Conservation (phyloP, 2,113 vertebrate genomes). For the Hydrochoerus hydrochaeris region DNA sequence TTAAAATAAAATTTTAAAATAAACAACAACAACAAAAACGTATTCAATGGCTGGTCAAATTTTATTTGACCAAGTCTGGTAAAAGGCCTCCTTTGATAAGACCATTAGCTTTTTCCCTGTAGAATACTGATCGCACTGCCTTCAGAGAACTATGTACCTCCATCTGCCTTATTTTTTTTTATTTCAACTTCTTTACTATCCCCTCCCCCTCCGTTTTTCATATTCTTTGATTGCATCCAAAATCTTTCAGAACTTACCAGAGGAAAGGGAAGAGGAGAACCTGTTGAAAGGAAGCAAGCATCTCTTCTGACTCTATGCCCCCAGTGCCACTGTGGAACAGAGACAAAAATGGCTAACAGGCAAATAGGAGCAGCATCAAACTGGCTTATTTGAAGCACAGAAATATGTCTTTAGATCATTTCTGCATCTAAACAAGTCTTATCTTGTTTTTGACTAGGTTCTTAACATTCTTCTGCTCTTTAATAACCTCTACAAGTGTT, state of each 20-base stretch:
- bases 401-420: background rate
- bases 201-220: background rate
- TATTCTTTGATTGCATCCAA: background rate
- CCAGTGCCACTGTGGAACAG: no score
- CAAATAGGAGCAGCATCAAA: no score
- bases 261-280: background rate
- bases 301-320: background rate
- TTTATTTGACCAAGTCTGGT: background rate
- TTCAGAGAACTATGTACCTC: accelerated
- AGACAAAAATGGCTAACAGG: accelerated
- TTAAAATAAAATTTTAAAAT: no score
- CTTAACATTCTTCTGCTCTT: background rate
- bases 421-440: background rate
- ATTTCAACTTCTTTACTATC: background rate
- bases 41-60: background rate
- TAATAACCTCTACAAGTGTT: background rate
- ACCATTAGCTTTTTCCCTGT: no score
- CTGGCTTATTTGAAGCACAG: background rate
- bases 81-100: background rate
- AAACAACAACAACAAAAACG: no score
- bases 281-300: background rate
- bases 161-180: background rate
- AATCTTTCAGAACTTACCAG: background rate
- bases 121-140: background rate
- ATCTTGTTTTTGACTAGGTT: background rate